A percentile compares a stretch with the other conserved stretches of the same genome.
phyloP scores from a whole-genome alignment of 2,797 vertebrate genomes.

The Cygnus olor region DNA sequence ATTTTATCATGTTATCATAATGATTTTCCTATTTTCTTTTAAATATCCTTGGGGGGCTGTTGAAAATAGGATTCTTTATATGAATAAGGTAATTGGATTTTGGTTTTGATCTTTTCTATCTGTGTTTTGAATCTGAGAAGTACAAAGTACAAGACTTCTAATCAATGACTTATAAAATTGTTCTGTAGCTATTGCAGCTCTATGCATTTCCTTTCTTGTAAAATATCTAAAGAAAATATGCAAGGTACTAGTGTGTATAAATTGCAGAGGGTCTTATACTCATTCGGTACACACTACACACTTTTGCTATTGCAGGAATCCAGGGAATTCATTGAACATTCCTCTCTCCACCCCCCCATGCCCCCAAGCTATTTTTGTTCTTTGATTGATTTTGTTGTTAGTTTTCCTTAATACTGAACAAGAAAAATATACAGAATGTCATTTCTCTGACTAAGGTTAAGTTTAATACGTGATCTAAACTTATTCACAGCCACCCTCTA shows the following conservation, averaged over 20 bases:
- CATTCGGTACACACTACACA: background rate
- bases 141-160: background rate
- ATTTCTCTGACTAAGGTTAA: background rate
- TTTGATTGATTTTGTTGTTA: no score
- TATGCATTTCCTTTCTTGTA: background rate
- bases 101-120: background rate
- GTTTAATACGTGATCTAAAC: background rate
- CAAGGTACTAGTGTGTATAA: background rate
- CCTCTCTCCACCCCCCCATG: no score
- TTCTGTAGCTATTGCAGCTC: background rate
- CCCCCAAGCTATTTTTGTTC: background rate
- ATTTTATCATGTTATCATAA: background rate
- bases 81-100: background rate
- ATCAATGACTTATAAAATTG: background rate
- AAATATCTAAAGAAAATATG: background rate
- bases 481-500: background rate
- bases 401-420: background rate
- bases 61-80: background rate
- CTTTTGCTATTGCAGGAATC: background rate
- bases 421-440: background rate
- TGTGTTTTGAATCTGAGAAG: background rate
- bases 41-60: background rate
- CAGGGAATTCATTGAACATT: background rate
- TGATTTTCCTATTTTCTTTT: background rate
- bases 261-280: background rate